A percentile compares a stretch with the other conserved stretches of the same genome.
Conservation (phyloP, 2,888 invertebrate species). For the Linnaemya vulpina region DNA sequence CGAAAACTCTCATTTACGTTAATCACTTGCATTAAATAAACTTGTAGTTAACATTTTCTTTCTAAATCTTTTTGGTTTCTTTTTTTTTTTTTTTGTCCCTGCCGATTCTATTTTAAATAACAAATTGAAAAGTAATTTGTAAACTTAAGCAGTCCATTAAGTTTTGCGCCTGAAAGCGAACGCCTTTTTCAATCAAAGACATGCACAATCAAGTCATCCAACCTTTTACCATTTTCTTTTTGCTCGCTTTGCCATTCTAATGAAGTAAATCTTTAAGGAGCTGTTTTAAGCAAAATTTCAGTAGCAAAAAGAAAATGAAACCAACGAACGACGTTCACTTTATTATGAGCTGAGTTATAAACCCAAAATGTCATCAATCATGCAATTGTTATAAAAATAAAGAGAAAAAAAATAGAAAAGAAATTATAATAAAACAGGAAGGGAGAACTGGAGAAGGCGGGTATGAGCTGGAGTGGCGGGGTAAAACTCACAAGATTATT, state of each 20-base stretch:
- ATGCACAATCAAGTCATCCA: neutral
- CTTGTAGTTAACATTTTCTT: neutral
- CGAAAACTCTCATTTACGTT: conserved; percentile 32
- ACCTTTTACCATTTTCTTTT: neutral
- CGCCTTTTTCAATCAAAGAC: conserved; percentile 42
- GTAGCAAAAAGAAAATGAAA: conserved; percentile 10
- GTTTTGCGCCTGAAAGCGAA: conserved; percentile 12
- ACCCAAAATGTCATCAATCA: conserved; percentile 69
- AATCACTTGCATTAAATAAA: conserved; percentile 42
- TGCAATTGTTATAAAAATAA: conserved; percentile 48
- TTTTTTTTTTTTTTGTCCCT: neutral
- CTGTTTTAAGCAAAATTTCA: conserved; percentile 27
- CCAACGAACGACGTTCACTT: conserved; percentile 38
- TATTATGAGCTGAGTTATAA: conserved; percentile 41
- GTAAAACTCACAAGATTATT: conserved; percentile 47
- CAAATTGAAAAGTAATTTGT: conserved; percentile 70
- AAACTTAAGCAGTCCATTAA: conserved; percentile 69
- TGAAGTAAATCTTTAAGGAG: conserved; percentile 64
- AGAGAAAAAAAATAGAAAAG: no score
- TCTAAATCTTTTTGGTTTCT: no score
- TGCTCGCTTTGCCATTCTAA: conserved; percentile 42
- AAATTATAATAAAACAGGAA: neutral
- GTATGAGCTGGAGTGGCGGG: neutral
- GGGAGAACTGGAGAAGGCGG: neutral
- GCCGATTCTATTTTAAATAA: neutral